Evolutionary conservation across 2,113 vertebrate genomes (phyloP), one percentile per base, ranked within the genome.

Genomic region (Myiozetetes cayanensis): DNA sequence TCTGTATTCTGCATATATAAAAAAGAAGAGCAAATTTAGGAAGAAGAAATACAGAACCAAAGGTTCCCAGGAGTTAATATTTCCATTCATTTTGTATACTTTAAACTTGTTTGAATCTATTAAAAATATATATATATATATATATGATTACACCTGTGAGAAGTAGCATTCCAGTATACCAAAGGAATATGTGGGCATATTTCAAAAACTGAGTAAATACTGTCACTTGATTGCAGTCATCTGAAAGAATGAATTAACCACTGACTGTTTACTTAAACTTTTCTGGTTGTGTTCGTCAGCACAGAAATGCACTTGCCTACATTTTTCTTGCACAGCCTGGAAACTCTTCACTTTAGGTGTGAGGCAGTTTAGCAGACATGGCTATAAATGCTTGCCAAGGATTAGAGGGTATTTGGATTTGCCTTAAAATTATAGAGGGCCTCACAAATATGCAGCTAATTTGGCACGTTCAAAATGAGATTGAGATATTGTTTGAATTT

Each of bases 401-500:
- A 83, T 83, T 91, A 92, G 74, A 85, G 52, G 8, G 56, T 62
- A 90, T 81, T 79, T 85, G 58, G 50, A 87, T 95, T 84, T 92
- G 88, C 84, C 58, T 79, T 86, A 90, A 92, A 87, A 85, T 86
- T 63, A 46, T 30, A 58, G 30, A 62, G 50, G 33, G 7, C 12
- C 44, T 82, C 67, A 46, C 41, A 82, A 49, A 70, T 49, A 11
- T 8, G 11, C 35, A 81, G 43, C 65, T 84, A n/a, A 71, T 91
- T 59, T 68, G 68, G 37, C 52, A 47, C 20, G 17, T 92, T 90
- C 55, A 77, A 43, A 94, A 43, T 52, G 44, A 87, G 70, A 53
- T 16, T 53, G 79, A 70, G 41, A 35, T 91, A 25, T 50, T 71
- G 12, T 77, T 74, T 79, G 52, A 70, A 22, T 62, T 44, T 43